Percentiles rank a stretch among this genome's conserved stretches.
Evolutionary conservation across 2,113 vertebrate genomes (phyloP).

Genomic region (Proterorhinus semilunaris): DNA sequence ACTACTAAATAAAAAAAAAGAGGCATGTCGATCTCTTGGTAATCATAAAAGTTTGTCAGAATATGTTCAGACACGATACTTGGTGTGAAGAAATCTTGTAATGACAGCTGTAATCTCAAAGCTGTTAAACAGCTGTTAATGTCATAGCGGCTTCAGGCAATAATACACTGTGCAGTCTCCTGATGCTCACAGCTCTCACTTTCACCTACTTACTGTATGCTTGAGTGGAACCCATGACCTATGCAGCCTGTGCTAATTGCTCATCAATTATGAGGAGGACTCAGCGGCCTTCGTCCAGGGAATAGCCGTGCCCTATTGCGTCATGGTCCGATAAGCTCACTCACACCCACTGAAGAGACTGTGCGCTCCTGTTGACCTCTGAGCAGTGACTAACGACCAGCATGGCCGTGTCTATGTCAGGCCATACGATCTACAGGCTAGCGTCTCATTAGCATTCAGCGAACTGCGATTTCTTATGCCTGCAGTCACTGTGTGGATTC

Average conservation of each 20-base stretch:
- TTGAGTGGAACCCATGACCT: slow-evolving; percentile 53
- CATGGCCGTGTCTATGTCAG: slow-evolving; percentile 31
- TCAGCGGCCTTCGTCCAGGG: slow-evolving; percentile 36
- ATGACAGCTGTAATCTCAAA: slow-evolving; percentile 6
- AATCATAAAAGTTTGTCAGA: background rate
- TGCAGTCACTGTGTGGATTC: slow-evolving; percentile 3
- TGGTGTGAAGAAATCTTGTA: background rate
- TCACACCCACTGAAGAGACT: slow-evolving; percentile 11
- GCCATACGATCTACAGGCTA: slow-evolving; percentile 10
- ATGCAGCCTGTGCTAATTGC: slow-evolving; percentile 67
- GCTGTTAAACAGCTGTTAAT: slow-evolving; percentile 19
- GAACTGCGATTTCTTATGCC: slow-evolving; percentile 26
- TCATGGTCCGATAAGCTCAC: slow-evolving; percentile 40
- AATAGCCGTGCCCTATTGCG: slow-evolving; percentile 54
- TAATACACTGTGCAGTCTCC: slow-evolving; percentile 1
- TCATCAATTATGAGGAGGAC: slow-evolving; percentile 69
- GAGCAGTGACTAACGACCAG: slow-evolving; percentile 44
- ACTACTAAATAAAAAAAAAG: too few relatives aligned
- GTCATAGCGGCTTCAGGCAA: slow-evolving; percentile 2
- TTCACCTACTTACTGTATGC: slow-evolving; percentile 40
- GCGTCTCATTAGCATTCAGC: slow-evolving; percentile 43
- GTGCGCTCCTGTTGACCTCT: slow-evolving; percentile 36
- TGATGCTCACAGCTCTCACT: slow-evolving; percentile 33
- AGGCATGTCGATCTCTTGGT: too few relatives aligned
- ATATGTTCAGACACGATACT: background rate